phyloP scores from a whole-genome alignment of 2,797 vertebrate species.

The Mus minutoides region DNA sequence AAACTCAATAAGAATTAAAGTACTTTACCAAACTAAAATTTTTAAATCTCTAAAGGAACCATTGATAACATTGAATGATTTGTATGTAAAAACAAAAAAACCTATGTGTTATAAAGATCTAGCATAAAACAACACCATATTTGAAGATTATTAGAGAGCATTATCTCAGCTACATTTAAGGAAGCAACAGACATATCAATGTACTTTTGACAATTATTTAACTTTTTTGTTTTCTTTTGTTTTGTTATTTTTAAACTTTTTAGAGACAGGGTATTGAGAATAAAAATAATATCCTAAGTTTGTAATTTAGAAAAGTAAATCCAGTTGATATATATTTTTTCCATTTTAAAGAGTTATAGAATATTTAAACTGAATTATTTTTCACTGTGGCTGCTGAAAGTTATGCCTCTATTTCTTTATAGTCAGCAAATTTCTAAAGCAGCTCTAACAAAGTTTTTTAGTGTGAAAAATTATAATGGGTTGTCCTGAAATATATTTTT shows the following conservation, averaged over 20 bases:
- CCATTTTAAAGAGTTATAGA: not conserved
- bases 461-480: not conserved
- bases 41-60: not conserved
- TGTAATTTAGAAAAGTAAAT: conserved; percentile 5
- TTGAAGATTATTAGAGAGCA: not conserved
- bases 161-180: not conserved
- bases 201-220: not conserved
- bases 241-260: not conserved
- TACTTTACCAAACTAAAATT: not conserved
- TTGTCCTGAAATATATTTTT: not conserved
- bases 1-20: not conserved
- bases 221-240: not conserved
- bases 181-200: not conserved
- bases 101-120: not conserved
- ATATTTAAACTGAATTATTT: not conserved
- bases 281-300: not conserved
- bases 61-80: not conserved
- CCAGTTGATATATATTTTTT: not conserved
- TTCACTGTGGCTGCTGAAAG: not conserved
- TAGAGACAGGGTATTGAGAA: not conserved
- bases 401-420: not conserved
- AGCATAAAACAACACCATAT: not conserved
- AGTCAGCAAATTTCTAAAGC: not conserved
- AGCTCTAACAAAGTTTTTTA: not conserved
- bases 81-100: not conserved